A percentile compares a stretch with the other conserved stretches of the same genome.
Evolutionary conservation across 1,140 invertebrate species (phyloP).

Genomic region (Bicyclus anynana): DNA sequence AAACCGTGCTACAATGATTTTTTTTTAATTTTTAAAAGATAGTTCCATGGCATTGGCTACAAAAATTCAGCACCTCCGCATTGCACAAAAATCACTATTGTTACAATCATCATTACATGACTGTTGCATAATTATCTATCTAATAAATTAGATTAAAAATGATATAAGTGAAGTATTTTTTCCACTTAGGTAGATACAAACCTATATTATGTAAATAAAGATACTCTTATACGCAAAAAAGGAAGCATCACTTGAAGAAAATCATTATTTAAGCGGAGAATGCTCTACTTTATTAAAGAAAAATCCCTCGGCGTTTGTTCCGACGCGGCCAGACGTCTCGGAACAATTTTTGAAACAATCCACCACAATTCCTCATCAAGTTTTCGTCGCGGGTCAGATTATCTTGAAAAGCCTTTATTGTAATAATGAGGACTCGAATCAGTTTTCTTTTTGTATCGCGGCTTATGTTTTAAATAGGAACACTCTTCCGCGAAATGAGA

Average conservation of each 20-base stretch:
- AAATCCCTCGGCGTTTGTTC: background rate
- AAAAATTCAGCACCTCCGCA: too few relatives aligned
- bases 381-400: slow-evolving; percentile 3
- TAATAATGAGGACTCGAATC: background rate
- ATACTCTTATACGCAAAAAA: background rate
- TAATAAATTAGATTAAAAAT: too few relatives aligned
- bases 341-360: slow-evolving; percentile 2
- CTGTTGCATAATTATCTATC: too few relatives aligned
- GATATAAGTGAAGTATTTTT: too few relatives aligned
- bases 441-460: background rate
- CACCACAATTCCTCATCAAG: slow-evolving; percentile 2
- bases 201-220: too few relatives aligned
- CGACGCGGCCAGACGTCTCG: background rate
- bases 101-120: too few relatives aligned
- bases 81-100: too few relatives aligned
- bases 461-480: background rate
- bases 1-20: too few relatives aligned
- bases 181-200: too few relatives aligned
- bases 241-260: background rate
- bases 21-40: too few relatives aligned
- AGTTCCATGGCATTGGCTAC: too few relatives aligned
- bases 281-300: background rate
- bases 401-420: slow-evolving; percentile 3
- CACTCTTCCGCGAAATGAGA: background rate
- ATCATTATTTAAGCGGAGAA: background rate